Evolutionary conservation across 2,113 vertebrate species (phyloP), one percentile per base, ranked within the genome.

Genomic region (Neolamprologus brichardi): DNA sequence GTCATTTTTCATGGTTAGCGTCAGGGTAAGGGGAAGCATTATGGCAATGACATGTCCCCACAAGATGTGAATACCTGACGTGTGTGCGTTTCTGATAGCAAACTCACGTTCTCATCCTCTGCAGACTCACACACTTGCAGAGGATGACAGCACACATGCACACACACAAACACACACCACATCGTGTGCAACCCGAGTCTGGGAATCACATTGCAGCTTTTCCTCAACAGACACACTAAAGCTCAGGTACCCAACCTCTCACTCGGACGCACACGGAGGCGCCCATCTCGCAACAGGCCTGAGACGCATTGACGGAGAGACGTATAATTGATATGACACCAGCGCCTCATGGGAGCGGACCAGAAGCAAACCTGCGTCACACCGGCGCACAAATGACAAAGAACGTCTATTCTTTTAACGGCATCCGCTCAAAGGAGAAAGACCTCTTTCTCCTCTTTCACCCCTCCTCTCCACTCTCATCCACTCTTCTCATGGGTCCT

Each of bases 131-230:
- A 39, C 32, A 87, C 82, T 85, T 56, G 80, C 67, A 75, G 6
- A 30, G 41, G 67, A 28, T 75, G 23, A 46, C 20, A 72, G 7
- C n/a, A 70, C 51, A 81, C 25, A 56, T 49, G 60, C 60, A 81
- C 75, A 81, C 25, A 80, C 2, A 25, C 25, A 37, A 44, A 56
- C 51, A 85, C 62, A 79, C 25, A 72, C 51, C 1, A 2, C 3
- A 58, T 28, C 18, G 41, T 54, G 34, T 89, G 94, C 32, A 94
- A 94, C 90, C 53, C 2, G 84, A 94, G 88, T 82, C 82, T 17
- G 15, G 88, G 94, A 87, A 83, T 95, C 92, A 90, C 84, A 84
- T 94, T 93, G 79, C 91, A 88, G 75, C 79, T 53, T 82, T 84
- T 79, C 30, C n/a, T 23, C 56, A 77, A 44, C 87, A 72, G 72